Base-by-base conservation (phyloP, 2,113 vertebrate species). In the Coptodon rendalli region DNA sequence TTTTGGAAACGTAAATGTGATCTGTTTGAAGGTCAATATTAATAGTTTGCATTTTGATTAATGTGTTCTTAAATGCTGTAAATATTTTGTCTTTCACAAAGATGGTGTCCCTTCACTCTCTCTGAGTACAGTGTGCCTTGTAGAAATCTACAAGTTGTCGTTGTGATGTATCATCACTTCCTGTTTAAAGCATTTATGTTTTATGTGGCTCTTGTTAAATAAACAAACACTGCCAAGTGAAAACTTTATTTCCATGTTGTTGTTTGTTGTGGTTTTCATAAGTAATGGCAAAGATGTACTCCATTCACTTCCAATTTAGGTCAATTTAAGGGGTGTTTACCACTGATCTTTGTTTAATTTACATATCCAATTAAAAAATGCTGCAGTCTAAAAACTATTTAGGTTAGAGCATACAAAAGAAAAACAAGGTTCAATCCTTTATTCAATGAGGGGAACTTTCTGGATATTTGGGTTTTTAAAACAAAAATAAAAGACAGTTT, bases 81-180 rank as follows among this genome's bases (percentile, higher is more conserved):
- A 36, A 80, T 34, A 7, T 56, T 31, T 48, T 80, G 40, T 87
- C 85, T 87, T 88, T 84, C 82, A 82, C 82, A 83, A 92, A 92
- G 87, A 89, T 40, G 12, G 3, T 84, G 76, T 80, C 84, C 87
- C 61, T 86, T 59, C 71, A 86, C 68, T 86, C 43, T 80, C 10
- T 50, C 24, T 52, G 87, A 93, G 86, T 84, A 86, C 81, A 36
- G 11, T 52, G 83, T 68, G 79, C 86, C 82, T 90, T 87, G 87
- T 84, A 76, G 63, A 86, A 85, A 83, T 71, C 29, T 91, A 79
- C 89, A 91, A 79, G 86, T 73, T 66, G 57, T 82, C 81, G 82
- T 81, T 88, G 71, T 89, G 90, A 88, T 87, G 89, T 12, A 59
- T 86, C 89, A 87, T 90, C 90, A 84, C 76, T 54, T 87, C 24